A percentile compares a stretch with the other conserved stretches of the same genome.
phyloP scores from a whole-genome alignment of 2,113 vertebrate genomes.

The Clarias gariepinus region DNA sequence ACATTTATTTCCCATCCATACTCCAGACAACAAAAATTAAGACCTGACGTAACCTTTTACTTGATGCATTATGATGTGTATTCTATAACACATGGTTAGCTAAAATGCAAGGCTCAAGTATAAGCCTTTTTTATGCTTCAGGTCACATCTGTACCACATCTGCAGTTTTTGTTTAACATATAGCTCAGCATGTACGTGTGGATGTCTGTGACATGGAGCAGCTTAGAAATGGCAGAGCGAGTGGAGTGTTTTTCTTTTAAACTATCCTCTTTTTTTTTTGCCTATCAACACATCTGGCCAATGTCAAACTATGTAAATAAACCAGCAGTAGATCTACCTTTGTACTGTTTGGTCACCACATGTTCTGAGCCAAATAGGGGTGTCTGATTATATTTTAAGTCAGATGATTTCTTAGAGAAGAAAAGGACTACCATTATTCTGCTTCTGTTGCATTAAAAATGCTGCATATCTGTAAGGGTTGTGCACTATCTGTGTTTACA shows the following conservation, averaged over 20 bases:
- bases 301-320: slow-evolving; percentile 55
- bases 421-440: neutral
- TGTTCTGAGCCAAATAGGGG: slow-evolving; percentile 22
- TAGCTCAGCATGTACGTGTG: slow-evolving; percentile 13
- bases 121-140: slow-evolving; percentile 39
- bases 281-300: slow-evolving; percentile 54
- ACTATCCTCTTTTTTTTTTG: slow-evolving; percentile 24
- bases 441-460: slow-evolving; percentile 13
- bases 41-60: neutral
- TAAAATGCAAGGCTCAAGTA: neutral
- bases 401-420: slow-evolving; percentile 24
- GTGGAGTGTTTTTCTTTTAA: slow-evolving; percentile 54
- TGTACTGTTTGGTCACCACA: slow-evolving; percentile 30
- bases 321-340: slow-evolving; percentile 48
- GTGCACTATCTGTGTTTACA: slow-evolving; percentile 44
- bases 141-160: slow-evolving; percentile 67
- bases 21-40: neutral
- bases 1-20: neutral
- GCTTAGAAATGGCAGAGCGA: slow-evolving; percentile 15
- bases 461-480: neutral
- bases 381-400: neutral
- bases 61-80: neutral
- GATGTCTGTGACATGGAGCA: neutral
- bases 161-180: slow-evolving; percentile 50
- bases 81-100: neutral